Evolutionary conservation across 2,113 vertebrate genomes (phyloP).

Genomic region (Pundamilia nyererei): DNA sequence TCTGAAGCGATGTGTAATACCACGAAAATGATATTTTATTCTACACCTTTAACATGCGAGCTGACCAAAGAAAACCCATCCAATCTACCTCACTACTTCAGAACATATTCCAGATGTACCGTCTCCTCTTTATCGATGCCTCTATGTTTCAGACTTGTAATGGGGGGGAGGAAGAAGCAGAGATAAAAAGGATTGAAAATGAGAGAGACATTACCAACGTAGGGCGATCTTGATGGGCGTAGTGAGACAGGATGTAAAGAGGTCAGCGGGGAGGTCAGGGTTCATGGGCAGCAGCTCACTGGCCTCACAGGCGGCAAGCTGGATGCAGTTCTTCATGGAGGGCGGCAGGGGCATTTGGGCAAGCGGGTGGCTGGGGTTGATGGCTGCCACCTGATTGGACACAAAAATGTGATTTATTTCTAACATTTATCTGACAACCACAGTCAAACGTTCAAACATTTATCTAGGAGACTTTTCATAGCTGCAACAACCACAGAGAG

Average conservation of each 20-base stretch:
- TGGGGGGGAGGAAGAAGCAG: not conserved
- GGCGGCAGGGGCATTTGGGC: slow-evolving; percentile 96
- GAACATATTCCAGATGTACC: not conserved
- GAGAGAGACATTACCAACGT: slow-evolving; percentile 79
- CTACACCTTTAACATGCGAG: not conserved
- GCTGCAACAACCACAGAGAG: not conserved
- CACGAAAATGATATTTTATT: not conserved
- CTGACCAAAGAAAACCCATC: not conserved
- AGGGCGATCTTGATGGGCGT: slow-evolving; percentile 97
- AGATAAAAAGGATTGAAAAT: not conserved
- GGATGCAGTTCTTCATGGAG: slow-evolving; percentile 99
- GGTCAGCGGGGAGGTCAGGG: slow-evolving; percentile 92
- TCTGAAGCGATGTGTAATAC: not conserved
- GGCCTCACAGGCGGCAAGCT: slow-evolving; percentile 95
- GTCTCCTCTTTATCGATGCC: not conserved
- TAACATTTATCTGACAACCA: not conserved
- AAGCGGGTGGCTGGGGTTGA: slow-evolving; percentile 94
- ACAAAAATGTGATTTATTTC: not conserved
- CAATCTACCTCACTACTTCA: not conserved
- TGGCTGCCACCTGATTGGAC: slow-evolving; percentile 85
- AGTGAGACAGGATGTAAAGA: slow-evolving; percentile 98
- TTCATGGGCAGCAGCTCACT: slow-evolving; percentile 95
- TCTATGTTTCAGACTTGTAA: not conserved
- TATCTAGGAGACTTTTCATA: not conserved
- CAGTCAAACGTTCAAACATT: not conserved